A percentile compares a stretch with the other conserved stretches of the same genome.
phyloP scores from a whole-genome alignment of 2,113 vertebrate genomes.

The Hemibagrus wyckioides region DNA sequence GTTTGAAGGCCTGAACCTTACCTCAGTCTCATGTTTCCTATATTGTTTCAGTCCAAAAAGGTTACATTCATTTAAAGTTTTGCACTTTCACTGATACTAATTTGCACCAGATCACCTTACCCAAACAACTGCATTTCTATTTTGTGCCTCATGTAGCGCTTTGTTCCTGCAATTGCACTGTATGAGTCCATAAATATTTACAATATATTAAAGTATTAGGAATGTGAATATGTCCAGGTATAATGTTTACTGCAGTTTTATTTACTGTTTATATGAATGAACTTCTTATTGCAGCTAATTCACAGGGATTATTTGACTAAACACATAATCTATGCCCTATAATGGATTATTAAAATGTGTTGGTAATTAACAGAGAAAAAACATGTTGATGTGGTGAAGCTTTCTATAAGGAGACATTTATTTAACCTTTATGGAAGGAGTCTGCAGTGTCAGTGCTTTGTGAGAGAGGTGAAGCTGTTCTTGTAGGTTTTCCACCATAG shows the following conservation, averaged over 20 bases:
- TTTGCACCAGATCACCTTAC: background rate
- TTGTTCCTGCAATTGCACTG: slow-evolving; percentile 1
- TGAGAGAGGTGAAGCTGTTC: background rate
- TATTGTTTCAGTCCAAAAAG: slow-evolving; percentile 15
- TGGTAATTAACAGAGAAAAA: background rate
- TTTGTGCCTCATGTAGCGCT: background rate
- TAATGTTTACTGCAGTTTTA: background rate
- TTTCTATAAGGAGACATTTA: background rate
- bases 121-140: background rate
- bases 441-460: background rate
- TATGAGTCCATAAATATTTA: background rate
- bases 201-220: background rate
- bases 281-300: background rate
- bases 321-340: background rate
- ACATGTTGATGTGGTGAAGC: background rate
- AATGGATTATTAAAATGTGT: background rate
- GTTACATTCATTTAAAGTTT: slow-evolving; percentile 41
- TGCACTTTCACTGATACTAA: background rate
- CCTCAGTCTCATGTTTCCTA: slow-evolving; percentile 18
- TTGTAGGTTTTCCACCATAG: background rate
- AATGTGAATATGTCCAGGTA: background rate
- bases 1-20: slow-evolving; percentile 43
- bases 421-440: background rate
- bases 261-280: background rate
- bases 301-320: background rate